Evolutionary conservation across 2,888 invertebrate species (phyloP).

Genomic region (Macropis europaea): DNA sequence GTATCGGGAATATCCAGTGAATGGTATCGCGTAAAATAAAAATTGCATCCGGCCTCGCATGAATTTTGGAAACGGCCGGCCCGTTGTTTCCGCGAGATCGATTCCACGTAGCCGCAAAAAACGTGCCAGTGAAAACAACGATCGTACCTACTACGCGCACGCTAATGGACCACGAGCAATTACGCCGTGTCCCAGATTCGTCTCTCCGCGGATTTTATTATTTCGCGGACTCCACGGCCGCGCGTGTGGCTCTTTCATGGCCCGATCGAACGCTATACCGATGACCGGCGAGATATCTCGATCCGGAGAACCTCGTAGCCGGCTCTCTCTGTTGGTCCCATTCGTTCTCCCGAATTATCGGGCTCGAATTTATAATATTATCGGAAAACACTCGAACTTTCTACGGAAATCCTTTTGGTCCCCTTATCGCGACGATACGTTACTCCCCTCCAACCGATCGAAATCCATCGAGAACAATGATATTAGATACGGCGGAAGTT

Average conservation of each 20-base stretch:
- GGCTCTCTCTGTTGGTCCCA: slow-evolving; percentile 39
- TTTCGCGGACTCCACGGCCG: not conserved
- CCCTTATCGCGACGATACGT: no score
- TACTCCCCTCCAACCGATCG: no score
- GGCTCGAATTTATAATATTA: slow-evolving; percentile 44
- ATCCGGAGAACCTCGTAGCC: slow-evolving; percentile 34
- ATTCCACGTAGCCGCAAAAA: not conserved
- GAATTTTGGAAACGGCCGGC: slow-evolving; percentile 10
- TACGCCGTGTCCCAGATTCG: not conserved
- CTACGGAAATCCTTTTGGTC: no score
- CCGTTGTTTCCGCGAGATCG: no score
- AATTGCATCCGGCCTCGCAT: not conserved
- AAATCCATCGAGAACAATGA: no score
- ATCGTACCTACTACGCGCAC: no score
- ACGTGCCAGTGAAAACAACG: no score
- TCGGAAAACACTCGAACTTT: slow-evolving; percentile 38
- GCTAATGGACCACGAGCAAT: not conserved
- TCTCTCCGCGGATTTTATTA: slow-evolving; percentile 5
- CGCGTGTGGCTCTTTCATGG: not conserved
- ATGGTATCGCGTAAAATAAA: slow-evolving; percentile 20
- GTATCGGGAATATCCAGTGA: slow-evolving; percentile 13
- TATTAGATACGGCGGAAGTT: no score
- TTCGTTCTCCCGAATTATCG: slow-evolving; percentile 46
- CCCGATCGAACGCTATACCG: slow-evolving; percentile 38
- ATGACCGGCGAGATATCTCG: slow-evolving; percentile 28